Evolutionary conservation across 2,113 vertebrate genomes (phyloP).

Genomic region (Phocoena sinus): DNA sequence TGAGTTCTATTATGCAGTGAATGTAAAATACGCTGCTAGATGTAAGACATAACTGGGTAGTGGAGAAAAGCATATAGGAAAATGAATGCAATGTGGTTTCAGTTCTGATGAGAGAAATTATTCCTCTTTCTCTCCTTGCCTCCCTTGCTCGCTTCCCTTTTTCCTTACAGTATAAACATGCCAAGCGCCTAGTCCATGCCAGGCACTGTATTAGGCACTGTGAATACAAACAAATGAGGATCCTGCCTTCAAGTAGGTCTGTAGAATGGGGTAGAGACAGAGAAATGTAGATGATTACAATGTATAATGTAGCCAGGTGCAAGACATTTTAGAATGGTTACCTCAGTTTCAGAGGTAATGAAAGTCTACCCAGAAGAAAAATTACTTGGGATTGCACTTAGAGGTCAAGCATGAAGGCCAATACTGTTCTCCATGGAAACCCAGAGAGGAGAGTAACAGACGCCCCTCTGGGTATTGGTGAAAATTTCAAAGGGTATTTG

Average conservation of each 20-base stretch:
- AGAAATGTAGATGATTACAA: not conserved
- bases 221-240: not conserved
- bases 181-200: no score
- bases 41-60: not conserved
- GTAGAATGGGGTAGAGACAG: not conserved
- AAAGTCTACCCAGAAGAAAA: not conserved
- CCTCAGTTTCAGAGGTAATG: not conserved
- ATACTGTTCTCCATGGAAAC: not conserved
- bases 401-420: not conserved
- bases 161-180: not conserved
- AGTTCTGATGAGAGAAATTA: not conserved
- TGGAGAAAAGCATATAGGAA: not conserved
- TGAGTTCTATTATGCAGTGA: not conserved
- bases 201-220: not conserved
- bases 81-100: not conserved
- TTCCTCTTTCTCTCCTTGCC: not conserved
- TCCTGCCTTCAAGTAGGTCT: not conserved
- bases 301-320: not conserved
- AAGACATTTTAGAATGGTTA: not conserved
- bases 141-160: not conserved
- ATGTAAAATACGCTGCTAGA: not conserved
- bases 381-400: not conserved
- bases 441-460: not conserved
- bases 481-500: not conserved
- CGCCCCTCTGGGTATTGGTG: fast-evolving